A percentile compares a stretch with the other conserved stretches of the same genome.
These are phyloP conservation scores for Drosophila helvetica DNA, from an alignment of 2,888 invertebrate species.

Conservation along the genomic window DNA sequence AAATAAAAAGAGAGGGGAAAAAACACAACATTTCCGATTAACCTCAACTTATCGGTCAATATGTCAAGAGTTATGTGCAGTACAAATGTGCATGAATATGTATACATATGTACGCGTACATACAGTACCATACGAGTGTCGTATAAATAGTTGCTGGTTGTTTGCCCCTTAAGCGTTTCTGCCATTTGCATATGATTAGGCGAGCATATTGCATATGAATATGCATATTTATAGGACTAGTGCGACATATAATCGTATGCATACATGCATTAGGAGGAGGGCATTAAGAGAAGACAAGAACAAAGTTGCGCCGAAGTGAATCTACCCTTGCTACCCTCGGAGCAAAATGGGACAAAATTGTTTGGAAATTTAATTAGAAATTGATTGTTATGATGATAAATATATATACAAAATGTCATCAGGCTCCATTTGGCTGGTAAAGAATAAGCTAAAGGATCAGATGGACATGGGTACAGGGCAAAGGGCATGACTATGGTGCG, in stretches of 20 bases:
- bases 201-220: constrained; percentile 40
- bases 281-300: constrained; percentile 6
- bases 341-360: too few species aligned
- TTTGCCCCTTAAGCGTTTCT: constrained; percentile 18
- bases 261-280: constrained; percentile 17
- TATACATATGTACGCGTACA: neutral
- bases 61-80: constrained; percentile 1
- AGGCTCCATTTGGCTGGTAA: too few species aligned
- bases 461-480: too few species aligned
- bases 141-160: constrained; percentile 1
- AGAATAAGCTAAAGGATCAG: too few species aligned
- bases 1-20: neutral
- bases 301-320: neutral
- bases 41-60: constrained; percentile 31
- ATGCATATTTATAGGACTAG: constrained; percentile 13
- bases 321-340: neutral
- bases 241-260: constrained; percentile 3
- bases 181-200: constrained; percentile 56
- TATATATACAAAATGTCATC: too few species aligned
- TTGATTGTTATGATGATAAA: too few species aligned
- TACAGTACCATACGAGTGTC: neutral
- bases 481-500: too few species aligned
- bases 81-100: too few species aligned
- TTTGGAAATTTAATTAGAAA: too few species aligned
- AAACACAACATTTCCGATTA: neutral